Evolutionary conservation across 2,113 vertebrate species (phyloP), one percentile per base, ranked within the genome.

Genomic region (Corythaixoides concolor): DNA sequence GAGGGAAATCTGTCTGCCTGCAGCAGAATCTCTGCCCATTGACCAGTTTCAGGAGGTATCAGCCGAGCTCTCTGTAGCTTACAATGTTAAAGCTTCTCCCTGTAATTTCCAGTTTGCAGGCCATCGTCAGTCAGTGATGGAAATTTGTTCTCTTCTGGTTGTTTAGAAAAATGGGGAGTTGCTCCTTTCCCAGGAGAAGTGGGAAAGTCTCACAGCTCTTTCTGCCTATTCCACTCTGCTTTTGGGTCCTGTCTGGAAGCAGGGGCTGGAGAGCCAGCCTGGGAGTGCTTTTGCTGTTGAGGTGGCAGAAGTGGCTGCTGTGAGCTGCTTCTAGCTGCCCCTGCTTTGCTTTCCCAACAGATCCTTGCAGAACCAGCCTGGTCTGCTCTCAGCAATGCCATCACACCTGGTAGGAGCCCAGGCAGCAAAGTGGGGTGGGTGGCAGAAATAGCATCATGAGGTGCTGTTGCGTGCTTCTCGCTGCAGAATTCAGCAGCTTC

Each of bases 321-420:
- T 75, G 93, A 85, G 11, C 41, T 70, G 59, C 58, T 88, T 60
- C 83, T 45, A n/a, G 28, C 72, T 91, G 50, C 50, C 59, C 67
- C 12, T 47, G 1, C 33, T 87, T 50, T 91, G 87, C 60, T 93
- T 96, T 88, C 90, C 56, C 73, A 50, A 47, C 32, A 55, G 64
- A 70, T 85, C 77, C 93, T 81, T 87, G 95, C 89, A 94, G 90
- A 91, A 85, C 85, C 93, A 85, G 95, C 95, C 85, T 81, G 73
- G 50, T 53, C 19, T 94, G 95, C 87, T 77, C 59, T 39, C 73
- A 37, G 91, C 33, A 33, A 49, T 76, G 79, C 67, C 58, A 47
- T 27, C 39, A 17, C 33, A 80, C 33, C 84, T 73, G 59, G 24
- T 15, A 53, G 80, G 68, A 74, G 59, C 68, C 19, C 55, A 56